Percentiles rank a stretch among this genome's conserved stretches.
Evolutionary conservation across 1,140 invertebrate genomes (phyloP).

Genomic region (Papilio aristodemus): DNA sequence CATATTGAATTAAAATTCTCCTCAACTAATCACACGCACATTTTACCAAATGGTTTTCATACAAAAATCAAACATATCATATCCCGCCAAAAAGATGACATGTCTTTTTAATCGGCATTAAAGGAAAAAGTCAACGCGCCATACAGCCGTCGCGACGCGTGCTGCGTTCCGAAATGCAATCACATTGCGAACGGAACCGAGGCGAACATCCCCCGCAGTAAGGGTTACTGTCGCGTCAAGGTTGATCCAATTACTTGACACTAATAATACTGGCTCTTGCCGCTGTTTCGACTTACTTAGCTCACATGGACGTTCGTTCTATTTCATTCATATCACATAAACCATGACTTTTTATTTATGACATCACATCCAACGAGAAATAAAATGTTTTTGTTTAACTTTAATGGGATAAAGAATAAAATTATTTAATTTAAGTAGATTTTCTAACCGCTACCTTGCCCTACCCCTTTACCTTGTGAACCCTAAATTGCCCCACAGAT

Average conservation of each 20-base stretch:
- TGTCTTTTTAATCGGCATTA: conserved; percentile 1
- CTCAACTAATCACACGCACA: conserved; percentile 4
- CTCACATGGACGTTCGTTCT: conserved; percentile 24
- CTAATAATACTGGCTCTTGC: conserved; percentile 54
- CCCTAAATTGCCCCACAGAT: too few relatives aligned
- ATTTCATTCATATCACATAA: conserved; percentile 17
- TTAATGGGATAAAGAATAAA: too few relatives aligned
- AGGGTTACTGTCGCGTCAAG: conserved; percentile 71
- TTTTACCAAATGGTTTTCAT: not conserved
- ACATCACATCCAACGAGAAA: not conserved
- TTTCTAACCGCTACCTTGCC: too few relatives aligned
- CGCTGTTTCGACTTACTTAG: conserved; percentile 16
- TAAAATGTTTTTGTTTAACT: too few relatives aligned
- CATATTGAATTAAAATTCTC: conserved; percentile 46
- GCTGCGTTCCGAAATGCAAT: conserved; percentile 57
- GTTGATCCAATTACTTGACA: conserved; percentile 73
- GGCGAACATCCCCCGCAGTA: conserved; percentile 57
- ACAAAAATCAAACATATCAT: conserved; percentile 7
- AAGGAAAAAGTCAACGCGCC: not conserved
- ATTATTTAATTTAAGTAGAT: too few relatives aligned
- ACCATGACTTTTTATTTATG: not conserved
- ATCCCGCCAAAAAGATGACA: conserved; percentile 40
- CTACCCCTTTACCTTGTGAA: too few relatives aligned
- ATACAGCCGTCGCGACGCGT: conserved; percentile 20
- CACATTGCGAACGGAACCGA: conserved; percentile 49